phyloP scores from a whole-genome alignment of 2,113 vertebrate species.

The Macaca nemestrina region DNA sequence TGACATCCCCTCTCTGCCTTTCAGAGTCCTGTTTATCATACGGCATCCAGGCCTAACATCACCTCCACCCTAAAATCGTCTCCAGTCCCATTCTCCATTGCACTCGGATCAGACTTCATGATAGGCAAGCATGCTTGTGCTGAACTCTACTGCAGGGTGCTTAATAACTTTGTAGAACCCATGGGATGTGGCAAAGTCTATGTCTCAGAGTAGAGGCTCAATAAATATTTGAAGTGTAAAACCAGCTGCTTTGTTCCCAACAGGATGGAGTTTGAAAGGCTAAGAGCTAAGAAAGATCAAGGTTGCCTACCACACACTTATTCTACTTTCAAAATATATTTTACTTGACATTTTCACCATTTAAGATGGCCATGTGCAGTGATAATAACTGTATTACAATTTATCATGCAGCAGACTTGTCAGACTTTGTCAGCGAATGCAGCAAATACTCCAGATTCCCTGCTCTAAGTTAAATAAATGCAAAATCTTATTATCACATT shows the following conservation, averaged over 20 bases:
- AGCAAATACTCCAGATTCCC: not conserved
- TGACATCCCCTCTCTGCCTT: not conserved
- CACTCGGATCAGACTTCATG: not conserved
- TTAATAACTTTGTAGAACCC: not conserved
- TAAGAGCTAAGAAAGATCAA: not conserved
- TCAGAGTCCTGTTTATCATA: not conserved
- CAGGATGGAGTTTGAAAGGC: not conserved
- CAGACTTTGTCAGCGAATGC: conserved; percentile 28
- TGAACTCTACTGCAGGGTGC: not conserved
- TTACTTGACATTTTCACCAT: conserved; percentile 12
- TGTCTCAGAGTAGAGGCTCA: not conserved
- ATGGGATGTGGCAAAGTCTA: not conserved
- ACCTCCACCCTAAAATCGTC: not conserved
- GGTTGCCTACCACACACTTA: not conserved
- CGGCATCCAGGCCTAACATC: not conserved
- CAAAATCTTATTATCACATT: conserved; percentile 57
- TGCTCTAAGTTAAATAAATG: conserved; percentile 53
- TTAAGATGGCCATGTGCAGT: not conserved
- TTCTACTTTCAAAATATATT: not conserved
- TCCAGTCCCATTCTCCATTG: not conserved
- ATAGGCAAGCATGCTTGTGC: not conserved
- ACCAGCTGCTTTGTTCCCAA: not conserved
- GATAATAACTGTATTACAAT: not conserved
- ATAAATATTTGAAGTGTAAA: not conserved
- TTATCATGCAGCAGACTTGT: conserved; percentile 1